These are phyloP conservation scores for Rhinella marina DNA, from an alignment of 2,797 vertebrate genomes.

Conservation along the genomic window DNA sequence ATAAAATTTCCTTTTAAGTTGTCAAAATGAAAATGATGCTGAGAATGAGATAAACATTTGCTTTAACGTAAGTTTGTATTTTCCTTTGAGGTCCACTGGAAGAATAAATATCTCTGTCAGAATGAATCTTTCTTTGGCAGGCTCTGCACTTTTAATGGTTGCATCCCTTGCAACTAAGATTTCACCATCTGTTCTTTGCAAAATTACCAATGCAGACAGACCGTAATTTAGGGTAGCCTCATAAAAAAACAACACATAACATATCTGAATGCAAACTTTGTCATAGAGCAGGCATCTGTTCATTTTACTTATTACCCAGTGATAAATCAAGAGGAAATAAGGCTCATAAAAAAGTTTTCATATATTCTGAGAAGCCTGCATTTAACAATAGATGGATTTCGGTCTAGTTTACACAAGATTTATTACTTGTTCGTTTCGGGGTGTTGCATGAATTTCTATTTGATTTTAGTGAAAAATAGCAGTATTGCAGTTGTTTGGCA, in stretches of 20 bases:
- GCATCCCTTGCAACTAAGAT: constrained; percentile 61
- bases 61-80: constrained; percentile 25
- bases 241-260: constrained; percentile 53
- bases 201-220: constrained; percentile 60
- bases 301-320: constrained; percentile 54
- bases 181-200: constrained; percentile 59
- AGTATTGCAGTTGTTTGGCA: constrained; percentile 5
- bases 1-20: constrained; percentile 16
- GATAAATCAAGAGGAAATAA: constrained; percentile 59
- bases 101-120: constrained; percentile 43
- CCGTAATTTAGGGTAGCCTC: constrained; percentile 54
- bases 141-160: constrained; percentile 51
- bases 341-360: constrained; percentile 50
- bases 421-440: not conserved
- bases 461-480: not conserved
- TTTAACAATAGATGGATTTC: constrained; percentile 39
- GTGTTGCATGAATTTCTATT: constrained; percentile 3
- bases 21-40: constrained; percentile 30
- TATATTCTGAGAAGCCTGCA: constrained; percentile 34
- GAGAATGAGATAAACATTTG: constrained; percentile 39
- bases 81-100: constrained; percentile 46
- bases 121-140: constrained; percentile 56
- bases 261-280: constrained; percentile 56
- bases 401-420: constrained; percentile 27
- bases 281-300: constrained; percentile 58